A percentile compares a stretch with the other conserved stretches of the same genome.
These are phyloP conservation scores for Lacanobia wlatinum DNA, from an alignment of 2,888 invertebrate species.

Conservation along the genomic window DNA sequence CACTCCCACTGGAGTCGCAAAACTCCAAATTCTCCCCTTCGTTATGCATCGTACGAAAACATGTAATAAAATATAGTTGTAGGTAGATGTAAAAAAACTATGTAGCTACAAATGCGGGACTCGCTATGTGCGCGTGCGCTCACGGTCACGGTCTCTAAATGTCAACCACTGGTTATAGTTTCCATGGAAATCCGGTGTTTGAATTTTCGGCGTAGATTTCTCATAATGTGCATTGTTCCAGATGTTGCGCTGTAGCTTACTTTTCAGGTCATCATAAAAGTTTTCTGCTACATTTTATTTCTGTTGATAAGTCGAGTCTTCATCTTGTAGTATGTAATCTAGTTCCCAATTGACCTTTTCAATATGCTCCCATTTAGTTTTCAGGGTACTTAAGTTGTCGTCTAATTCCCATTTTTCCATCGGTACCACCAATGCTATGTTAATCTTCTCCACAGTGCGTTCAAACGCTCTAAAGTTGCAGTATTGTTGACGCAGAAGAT, in stretches of 20 bases:
- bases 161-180: no score
- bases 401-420: slow-evolving; percentile 17
- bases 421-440: background rate
- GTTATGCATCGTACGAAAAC: no score
- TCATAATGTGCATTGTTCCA: slow-evolving; percentile 26
- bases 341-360: slow-evolving; percentile 15
- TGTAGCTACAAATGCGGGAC: no score
- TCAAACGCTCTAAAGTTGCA: no score
- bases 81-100: no score
- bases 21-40: no score
- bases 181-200: no score
- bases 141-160: no score
- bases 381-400: background rate
- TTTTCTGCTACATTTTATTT: slow-evolving; percentile 16
- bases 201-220: slow-evolving; percentile 25
- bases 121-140: no score
- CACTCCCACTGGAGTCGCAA: no score
- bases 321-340: slow-evolving; percentile 14
- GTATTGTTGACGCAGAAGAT: no score
- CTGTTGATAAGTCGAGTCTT: slow-evolving; percentile 21
- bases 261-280: slow-evolving; percentile 13
- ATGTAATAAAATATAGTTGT: no score
- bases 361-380: slow-evolving; percentile 8
- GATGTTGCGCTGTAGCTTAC: slow-evolving; percentile 12
- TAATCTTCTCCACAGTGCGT: background rate